Conservation (phyloP, 2,888 invertebrate species). For the Leucoma salicis region DNA sequence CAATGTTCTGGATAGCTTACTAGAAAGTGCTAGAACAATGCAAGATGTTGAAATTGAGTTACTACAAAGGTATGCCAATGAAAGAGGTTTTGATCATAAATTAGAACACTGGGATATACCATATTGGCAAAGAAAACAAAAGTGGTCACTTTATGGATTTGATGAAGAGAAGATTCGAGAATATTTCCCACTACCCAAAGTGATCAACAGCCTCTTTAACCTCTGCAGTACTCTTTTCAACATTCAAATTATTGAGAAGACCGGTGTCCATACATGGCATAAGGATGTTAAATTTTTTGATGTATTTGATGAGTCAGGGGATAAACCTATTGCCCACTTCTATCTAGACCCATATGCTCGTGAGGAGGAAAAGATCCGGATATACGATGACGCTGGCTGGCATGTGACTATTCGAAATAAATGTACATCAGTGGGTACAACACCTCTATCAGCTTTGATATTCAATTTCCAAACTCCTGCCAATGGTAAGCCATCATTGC, state of each 20-base stretch:
- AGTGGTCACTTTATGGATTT: conserved; percentile 83
- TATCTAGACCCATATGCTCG: conserved; percentile 92
- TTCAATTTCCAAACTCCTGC: conserved; percentile 89
- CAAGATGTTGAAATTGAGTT: conserved; percentile 88
- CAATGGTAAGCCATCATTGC: conserved; percentile 84
- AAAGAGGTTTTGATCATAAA: conserved; percentile 86
- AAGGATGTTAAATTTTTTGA: conserved; percentile 92
- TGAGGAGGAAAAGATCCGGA: conserved; percentile 83
- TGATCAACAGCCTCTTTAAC: conserved; percentile 89
- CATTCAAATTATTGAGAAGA: conserved; percentile 86
- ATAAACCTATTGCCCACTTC: conserved; percentile 88
- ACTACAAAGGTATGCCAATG: conserved; percentile 87
- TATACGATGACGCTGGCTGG: conserved; percentile 86
- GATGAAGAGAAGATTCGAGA: conserved; percentile 88
- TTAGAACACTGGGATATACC: conserved; percentile 92
- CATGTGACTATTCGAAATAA: conserved; percentile 89
- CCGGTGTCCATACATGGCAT: conserved; percentile 90
- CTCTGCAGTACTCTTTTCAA: conserved; percentile 90
- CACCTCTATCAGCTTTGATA: conserved; percentile 90
- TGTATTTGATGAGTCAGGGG: conserved; percentile 86
- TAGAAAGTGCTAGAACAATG: conserved; percentile 86
- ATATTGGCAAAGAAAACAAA: conserved; percentile 92
- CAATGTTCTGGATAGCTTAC: conserved; percentile 84
- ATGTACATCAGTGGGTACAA: conserved; percentile 83
- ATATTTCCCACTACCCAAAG: conserved; percentile 92